These are phyloP conservation scores for Drosophila persimilis DNA, from an alignment of 1,140 invertebrate species.

Conservation along the genomic window DNA sequence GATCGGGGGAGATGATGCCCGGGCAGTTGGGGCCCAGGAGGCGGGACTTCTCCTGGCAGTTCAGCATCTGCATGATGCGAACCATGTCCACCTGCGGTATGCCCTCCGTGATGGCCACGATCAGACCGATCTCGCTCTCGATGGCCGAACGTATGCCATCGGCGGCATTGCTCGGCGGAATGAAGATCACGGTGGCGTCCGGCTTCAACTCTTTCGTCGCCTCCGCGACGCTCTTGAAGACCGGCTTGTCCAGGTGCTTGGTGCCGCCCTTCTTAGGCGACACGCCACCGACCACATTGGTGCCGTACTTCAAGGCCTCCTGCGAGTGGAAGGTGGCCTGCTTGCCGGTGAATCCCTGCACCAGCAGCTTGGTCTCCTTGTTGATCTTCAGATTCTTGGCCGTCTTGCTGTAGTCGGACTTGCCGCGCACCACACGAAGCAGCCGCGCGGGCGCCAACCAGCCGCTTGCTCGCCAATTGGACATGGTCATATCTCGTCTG, in stretches of 20 bases:
- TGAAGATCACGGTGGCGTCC: constrained; percentile 97
- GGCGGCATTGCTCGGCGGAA: constrained; percentile 96
- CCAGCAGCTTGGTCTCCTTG: constrained; percentile 96
- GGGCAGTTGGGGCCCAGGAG: constrained; percentile 99
- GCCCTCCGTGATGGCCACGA: constrained; percentile 99
- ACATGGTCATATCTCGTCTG: constrained; percentile 11
- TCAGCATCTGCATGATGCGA: constrained; percentile 93
- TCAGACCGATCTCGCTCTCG: constrained; percentile 97
- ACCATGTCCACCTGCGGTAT: constrained; percentile 99
- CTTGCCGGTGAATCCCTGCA: constrained; percentile 98
- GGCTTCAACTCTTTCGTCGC: constrained; percentile 93
- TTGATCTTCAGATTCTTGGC: constrained; percentile 92
- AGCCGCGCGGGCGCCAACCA: not conserved
- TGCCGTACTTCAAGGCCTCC: constrained; percentile 98
- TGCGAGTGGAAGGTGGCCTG: constrained; percentile 97
- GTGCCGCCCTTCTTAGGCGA: constrained; percentile 97
- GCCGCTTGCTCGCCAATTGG: constrained; percentile 13
- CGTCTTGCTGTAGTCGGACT: constrained; percentile 84
- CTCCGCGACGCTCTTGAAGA: constrained; percentile 93
- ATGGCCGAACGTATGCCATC: constrained; percentile 97
- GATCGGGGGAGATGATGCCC: constrained; percentile 97
- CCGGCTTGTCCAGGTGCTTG: constrained; percentile 95
- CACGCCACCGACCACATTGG: constrained; percentile 98
- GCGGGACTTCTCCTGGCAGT: constrained; percentile 94
- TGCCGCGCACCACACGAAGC: constrained; percentile 54